Percentiles rank a stretch among this genome's conserved stretches.
phyloP scores from a whole-genome alignment of 2,888 invertebrate species.

The Heliconius charithonia region DNA sequence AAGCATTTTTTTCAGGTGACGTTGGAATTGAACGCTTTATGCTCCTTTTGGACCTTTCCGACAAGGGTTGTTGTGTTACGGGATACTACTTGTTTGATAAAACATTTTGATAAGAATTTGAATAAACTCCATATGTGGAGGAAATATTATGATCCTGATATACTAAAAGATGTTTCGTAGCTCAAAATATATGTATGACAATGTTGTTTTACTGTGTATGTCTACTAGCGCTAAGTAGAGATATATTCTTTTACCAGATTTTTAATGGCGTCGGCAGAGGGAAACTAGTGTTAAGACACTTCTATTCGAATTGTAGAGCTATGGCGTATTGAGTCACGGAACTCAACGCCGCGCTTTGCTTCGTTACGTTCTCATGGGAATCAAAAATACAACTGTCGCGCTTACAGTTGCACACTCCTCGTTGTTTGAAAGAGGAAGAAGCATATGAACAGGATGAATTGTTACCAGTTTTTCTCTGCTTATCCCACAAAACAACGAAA shows the following conservation, averaged over 20 bases:
- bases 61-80: constrained; percentile 32
- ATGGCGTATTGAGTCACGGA: no score
- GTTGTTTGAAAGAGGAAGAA: no score
- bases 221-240: no score
- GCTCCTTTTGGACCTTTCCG: constrained; percentile 31
- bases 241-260: neutral
- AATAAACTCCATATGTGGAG: constrained; percentile 20
- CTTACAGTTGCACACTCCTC: neutral
- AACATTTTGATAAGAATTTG: constrained; percentile 28
- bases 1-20: constrained; percentile 39
- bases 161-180: neutral
- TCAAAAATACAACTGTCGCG: neutral
- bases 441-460: no score
- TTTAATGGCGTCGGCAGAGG: neutral
- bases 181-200: neutral
- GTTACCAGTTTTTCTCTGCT: no score
- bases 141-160: constrained; percentile 15
- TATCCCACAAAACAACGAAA: no score
- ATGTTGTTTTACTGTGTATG: neutral
- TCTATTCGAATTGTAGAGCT: no score
- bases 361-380: neutral
- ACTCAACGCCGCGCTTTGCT: no score
- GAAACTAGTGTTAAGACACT: neutral
- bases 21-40: constrained; percentile 35
- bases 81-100: constrained; percentile 31